A percentile compares a stretch with the other conserved stretches of the same genome.
Evolutionary conservation across 1,140 invertebrate genomes (phyloP).

Genomic region (Dryas iulia): DNA sequence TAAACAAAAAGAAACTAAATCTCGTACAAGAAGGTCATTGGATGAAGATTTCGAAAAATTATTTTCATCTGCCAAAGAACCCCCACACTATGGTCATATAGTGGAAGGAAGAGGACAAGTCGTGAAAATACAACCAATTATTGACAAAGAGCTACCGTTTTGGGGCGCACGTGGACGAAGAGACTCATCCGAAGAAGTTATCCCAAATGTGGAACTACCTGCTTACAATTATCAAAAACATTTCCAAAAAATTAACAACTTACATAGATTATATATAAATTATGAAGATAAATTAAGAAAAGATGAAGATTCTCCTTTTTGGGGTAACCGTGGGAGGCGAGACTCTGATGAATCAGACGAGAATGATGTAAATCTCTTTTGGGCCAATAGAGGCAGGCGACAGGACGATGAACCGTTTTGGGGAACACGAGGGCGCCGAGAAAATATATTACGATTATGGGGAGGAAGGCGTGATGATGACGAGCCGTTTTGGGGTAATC

Average conservation of each 20-base stretch:
- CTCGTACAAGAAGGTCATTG: slow-evolving; percentile 50
- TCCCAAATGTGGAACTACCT: slow-evolving; percentile 28
- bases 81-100: slow-evolving; percentile 2
- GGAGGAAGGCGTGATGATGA: slow-evolving; percentile 42
- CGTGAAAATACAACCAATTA: slow-evolving; percentile 18
- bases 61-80: slow-evolving; percentile 17
- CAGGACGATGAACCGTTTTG: slow-evolving; percentile 54
- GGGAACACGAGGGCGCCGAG: slow-evolving; percentile 44
- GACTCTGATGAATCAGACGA: slow-evolving; percentile 35
- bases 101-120: slow-evolving; percentile 11
- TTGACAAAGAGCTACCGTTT: slow-evolving; percentile 53
- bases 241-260: slow-evolving; percentile 13
- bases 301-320: slow-evolving; percentile 51
- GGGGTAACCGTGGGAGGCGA: slow-evolving; percentile 48
- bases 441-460: slow-evolving; percentile 50
- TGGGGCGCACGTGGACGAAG: slow-evolving; percentile 61
- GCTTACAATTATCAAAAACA: slow-evolving; percentile 32
- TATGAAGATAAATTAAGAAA: slow-evolving; percentile 36
- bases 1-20: slow-evolving; percentile 38
- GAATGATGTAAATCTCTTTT: slow-evolving; percentile 36
- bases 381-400: slow-evolving; percentile 37
- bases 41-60: slow-evolving; percentile 34
- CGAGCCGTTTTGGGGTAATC: slow-evolving; percentile 62
- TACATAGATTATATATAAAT: slow-evolving; percentile 11
- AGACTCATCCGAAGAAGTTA: slow-evolving; percentile 48